These are phyloP conservation scores for Diglossa brunneiventris DNA, from an alignment of 2,113 vertebrate genomes.

Conservation along the genomic window DNA sequence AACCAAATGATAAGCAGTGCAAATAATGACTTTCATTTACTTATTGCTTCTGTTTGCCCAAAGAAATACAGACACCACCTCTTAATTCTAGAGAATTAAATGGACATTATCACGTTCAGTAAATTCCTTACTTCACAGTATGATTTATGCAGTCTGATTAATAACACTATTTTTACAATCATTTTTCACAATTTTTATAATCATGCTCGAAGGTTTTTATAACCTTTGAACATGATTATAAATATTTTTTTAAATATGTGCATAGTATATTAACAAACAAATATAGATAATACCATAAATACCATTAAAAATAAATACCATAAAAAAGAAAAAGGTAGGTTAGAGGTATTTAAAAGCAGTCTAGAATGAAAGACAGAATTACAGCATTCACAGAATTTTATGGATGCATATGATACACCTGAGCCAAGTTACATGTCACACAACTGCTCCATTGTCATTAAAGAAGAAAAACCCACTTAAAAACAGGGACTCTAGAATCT, in stretches of 20 bases:
- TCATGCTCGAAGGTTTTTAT: neutral
- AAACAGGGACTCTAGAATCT: conserved; percentile 8
- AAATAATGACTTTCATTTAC: neutral
- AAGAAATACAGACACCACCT: neutral
- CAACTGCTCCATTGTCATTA: neutral
- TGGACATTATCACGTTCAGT: neutral
- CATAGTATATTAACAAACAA: neutral
- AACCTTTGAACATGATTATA: neutral
- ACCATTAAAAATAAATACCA: neutral
- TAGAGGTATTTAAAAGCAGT: neutral
- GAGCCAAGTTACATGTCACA: neutral
- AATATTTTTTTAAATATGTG: neutral
- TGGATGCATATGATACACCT: neutral
- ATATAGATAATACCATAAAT: neutral
- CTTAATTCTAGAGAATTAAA: neutral
- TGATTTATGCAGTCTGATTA: neutral
- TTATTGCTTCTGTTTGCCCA: neutral
- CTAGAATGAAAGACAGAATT: neutral
- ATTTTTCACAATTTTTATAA: neutral
- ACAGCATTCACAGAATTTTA: neutral
- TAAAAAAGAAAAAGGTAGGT: neutral
- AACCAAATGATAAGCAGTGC: neutral
- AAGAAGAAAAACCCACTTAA: neutral
- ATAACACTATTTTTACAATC: neutral
- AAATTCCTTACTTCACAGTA: neutral